phyloP scores from a whole-genome alignment of 2,888 invertebrate genomes.

The Eupithecia exiguata region DNA sequence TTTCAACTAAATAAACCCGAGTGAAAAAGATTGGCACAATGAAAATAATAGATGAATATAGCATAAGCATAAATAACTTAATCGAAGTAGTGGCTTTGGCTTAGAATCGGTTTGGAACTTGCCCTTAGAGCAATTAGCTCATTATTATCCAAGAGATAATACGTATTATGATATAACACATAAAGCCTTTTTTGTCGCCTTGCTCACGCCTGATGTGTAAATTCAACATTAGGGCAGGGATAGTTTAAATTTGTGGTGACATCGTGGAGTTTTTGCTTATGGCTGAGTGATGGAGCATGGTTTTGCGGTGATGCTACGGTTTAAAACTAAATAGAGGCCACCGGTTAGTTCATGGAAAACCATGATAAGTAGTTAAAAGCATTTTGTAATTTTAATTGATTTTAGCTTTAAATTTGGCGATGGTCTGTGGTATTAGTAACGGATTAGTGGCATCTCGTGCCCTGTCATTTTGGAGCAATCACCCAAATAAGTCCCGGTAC shows the following conservation, averaged over 20 bases:
- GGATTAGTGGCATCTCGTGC: too few species aligned
- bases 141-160: background rate
- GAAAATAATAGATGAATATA: background rate
- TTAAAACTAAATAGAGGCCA: background rate
- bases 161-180: background rate
- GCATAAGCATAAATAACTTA: too few species aligned
- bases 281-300: constrained; percentile 24
- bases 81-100: background rate
- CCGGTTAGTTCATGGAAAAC: background rate
- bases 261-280: constrained; percentile 41
- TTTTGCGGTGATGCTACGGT: constrained; percentile 19
- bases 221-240: constrained; percentile 22
- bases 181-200: background rate
- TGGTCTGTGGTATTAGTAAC: background rate
- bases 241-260: constrained; percentile 34
- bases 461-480: too few species aligned
- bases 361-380: background rate
- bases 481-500: too few species aligned
- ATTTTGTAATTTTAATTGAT: background rate
- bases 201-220: constrained; percentile 6
- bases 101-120: background rate
- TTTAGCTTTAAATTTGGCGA: background rate
- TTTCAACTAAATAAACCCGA: background rate
- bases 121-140: background rate
- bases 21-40: background rate